phyloP scores from a whole-genome alignment of 1,140 invertebrate genomes.

The Temnothorax longispinosus region DNA sequence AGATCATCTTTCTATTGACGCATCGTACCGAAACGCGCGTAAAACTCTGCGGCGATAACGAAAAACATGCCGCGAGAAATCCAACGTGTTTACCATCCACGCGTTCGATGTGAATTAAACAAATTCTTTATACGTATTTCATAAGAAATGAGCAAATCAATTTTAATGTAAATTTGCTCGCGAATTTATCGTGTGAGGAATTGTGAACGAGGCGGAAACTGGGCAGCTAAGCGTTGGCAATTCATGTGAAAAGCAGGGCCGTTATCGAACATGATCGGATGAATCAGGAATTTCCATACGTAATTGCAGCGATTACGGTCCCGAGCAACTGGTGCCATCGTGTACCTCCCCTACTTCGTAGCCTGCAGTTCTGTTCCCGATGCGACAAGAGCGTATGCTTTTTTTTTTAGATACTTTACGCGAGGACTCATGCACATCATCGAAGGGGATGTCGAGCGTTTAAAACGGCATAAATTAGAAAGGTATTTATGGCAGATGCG shows the following conservation, averaged over 20 bases:
- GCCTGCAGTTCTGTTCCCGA: conserved; percentile 56
- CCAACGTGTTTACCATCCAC: conserved; percentile 34
- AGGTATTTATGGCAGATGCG: conserved; percentile 79
- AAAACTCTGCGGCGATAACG: conserved; percentile 74
- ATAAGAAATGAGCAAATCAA: neutral
- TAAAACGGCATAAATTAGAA: conserved; percentile 80
- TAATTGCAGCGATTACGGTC: conserved; percentile 83
- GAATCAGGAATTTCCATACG: conserved; percentile 85
- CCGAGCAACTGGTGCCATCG: conserved; percentile 80
- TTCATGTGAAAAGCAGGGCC: conserved; percentile 64
- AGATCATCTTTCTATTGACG: conserved; percentile 85
- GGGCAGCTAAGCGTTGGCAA: conserved; percentile 54
- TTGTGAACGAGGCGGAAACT: neutral
- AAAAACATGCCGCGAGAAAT: conserved; percentile 70
- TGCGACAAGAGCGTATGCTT: conserved; percentile 39
- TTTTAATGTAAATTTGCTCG: neutral
- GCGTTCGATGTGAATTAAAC: neutral
- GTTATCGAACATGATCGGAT: conserved; percentile 77
- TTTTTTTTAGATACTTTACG: conserved; percentile 34
- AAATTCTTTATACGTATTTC: neutral
- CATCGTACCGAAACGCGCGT: conserved; percentile 69
- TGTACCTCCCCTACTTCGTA: conserved; percentile 58
- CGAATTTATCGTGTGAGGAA: neutral
- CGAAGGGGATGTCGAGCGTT: conserved; percentile 80
- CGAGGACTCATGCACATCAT: conserved; percentile 28